These are phyloP conservation scores for Tachycineta bicolor DNA, from an alignment of 2,113 vertebrate genomes.

Conservation along the genomic window DNA sequence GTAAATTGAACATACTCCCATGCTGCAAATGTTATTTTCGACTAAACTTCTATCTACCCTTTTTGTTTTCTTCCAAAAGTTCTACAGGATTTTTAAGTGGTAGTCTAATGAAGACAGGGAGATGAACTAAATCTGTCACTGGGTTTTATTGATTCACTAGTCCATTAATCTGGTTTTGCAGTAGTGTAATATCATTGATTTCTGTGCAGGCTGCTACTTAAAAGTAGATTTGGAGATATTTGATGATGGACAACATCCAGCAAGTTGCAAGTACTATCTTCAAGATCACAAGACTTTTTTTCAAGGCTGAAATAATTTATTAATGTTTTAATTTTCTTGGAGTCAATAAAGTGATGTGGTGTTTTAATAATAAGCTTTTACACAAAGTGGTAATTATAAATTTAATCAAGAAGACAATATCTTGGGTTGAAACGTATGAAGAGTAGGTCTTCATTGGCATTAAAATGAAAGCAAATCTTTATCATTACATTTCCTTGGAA, in stretches of 20 bases:
- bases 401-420: background rate
- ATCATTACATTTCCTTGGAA: background rate
- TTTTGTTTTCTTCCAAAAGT: background rate
- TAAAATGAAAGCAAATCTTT: background rate
- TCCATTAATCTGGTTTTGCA: background rate
- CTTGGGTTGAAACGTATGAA: background rate
- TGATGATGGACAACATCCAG: background rate
- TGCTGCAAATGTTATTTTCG: background rate
- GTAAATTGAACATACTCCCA: background rate
- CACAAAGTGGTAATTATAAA: background rate
- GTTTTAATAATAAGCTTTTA: background rate
- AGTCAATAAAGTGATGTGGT: background rate
- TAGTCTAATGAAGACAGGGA: background rate
- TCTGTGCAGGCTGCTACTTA: conserved; percentile 4
- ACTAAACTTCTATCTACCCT: background rate
- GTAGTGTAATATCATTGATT: conserved; percentile 9
- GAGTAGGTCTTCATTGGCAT: background rate
- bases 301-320: background rate
- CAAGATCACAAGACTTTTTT: background rate
- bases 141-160: background rate
- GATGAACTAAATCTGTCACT: background rate
- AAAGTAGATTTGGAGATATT: conserved; percentile 4
- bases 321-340: background rate
- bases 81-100: background rate
- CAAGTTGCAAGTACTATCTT: background rate